Evolutionary conservation across 1,140 invertebrate genomes (phyloP), one percentile per base, ranked within the genome.

Genomic region (Trinorchestia longiramus): DNA sequence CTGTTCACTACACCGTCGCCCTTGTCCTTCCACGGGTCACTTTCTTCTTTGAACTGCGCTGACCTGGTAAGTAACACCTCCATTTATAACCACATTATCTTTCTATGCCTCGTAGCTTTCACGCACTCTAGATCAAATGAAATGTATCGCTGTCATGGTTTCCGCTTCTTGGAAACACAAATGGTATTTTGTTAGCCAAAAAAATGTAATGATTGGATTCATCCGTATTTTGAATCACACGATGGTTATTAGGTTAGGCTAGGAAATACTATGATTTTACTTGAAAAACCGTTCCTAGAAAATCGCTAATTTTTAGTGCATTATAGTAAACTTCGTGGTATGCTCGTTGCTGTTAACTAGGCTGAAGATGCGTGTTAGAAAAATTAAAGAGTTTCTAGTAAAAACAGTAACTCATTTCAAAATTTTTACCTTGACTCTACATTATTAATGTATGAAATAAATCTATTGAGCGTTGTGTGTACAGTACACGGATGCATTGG

Each of bases 1-100:
- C 99, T 99, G 97, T 99, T 99, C 57, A 99, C 99, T 96, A 99
- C 98, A 97, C 99, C 99, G 97, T 99, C 99, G 97, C 99, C 99
- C 97, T 99, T 99, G 96, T 98, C 97, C 97, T 99, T 99, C 99
- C 99, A 99, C 97, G 99, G 99, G 90, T 99, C 99, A 97, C 99
- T 99, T 97, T 99, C 99, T 97, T 99, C 99, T 97, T 99, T 99
- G 98, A 99, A 99, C 97, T 99, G 98, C 97, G 98, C 95, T 44
- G 96, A 96, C 95, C 96, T 96, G 96, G n/a, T 23, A 44, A 0
- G 88, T 15, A 15, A 90, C 41, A 17, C 41, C 4, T 90, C 8
- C 28, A 28, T 77, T 19, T 36, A 77, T 53, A 28, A 77, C 62
- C 15, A 36, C 62, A 36, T 11, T 36, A 23, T 77, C 8, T 28